Conservation (phyloP, 2,888 invertebrate genomes). For the Pecten maximus region DNA sequence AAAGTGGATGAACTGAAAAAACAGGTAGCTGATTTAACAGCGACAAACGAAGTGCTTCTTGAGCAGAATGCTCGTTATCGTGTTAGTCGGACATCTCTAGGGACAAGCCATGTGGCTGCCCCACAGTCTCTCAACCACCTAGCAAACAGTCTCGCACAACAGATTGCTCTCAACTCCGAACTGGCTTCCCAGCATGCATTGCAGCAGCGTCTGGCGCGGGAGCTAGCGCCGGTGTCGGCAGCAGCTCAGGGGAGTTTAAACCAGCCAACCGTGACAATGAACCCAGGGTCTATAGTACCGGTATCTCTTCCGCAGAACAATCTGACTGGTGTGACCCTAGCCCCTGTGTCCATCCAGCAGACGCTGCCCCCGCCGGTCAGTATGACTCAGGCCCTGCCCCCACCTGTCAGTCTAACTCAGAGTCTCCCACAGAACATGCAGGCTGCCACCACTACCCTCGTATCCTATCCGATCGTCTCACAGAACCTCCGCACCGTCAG, state of each 20-base stretch:
- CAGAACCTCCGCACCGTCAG: constrained; percentile 77
- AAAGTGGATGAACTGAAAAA: constrained; percentile 89
- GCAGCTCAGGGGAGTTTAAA: constrained; percentile 63
- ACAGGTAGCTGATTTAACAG: constrained; percentile 88
- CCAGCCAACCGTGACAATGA: constrained; percentile 70
- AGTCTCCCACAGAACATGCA: constrained; percentile 69
- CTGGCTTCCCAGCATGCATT: constrained; percentile 77
- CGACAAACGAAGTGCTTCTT: constrained; percentile 90
- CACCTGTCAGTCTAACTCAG: constrained; percentile 60
- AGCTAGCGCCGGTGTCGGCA: constrained; percentile 65
- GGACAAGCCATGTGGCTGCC: constrained; percentile 61
- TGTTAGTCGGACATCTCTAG: constrained; percentile 74
- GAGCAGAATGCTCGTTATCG: constrained; percentile 90
- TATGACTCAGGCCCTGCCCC: constrained; percentile 46
- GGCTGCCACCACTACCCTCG: constrained; percentile 68
- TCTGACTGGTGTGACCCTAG: constrained; percentile 59
- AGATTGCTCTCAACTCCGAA: constrained; percentile 79
- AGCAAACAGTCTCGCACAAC: constrained; percentile 80
- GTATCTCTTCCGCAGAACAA: constrained; percentile 74
- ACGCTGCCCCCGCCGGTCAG: constrained; percentile 60
- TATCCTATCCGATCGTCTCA: constrained; percentile 79
- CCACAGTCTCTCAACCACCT: constrained; percentile 68
- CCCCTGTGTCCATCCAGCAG: constrained; percentile 71
- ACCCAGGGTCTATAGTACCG: constrained; percentile 70
- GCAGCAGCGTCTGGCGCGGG: constrained; percentile 77